A percentile compares a stretch with the other conserved stretches of the same genome.
phyloP scores from a whole-genome alignment of 1,140 invertebrate species.

The Eubasilissa regina region DNA sequence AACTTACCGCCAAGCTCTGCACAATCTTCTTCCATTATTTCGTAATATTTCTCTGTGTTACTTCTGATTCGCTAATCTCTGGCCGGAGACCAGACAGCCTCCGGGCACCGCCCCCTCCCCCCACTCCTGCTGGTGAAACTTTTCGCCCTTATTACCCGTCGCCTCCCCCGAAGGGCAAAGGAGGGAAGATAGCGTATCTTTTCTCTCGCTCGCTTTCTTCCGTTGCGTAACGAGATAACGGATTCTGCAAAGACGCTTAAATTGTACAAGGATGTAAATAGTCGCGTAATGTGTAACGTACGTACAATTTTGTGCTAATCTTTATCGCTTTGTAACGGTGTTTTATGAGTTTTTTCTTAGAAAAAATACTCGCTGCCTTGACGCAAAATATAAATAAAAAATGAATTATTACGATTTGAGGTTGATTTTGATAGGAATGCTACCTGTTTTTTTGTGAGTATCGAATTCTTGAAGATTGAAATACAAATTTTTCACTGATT shows the following conservation, averaged over 20 bases:
- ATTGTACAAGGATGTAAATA: not conserved
- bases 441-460: too few species aligned
- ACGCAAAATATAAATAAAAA: too few species aligned
- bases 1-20: too few species aligned
- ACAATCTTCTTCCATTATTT: not conserved
- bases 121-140: not conserved
- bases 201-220: constrained; percentile 5
- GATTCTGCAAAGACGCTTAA: not conserved
- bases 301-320: not conserved
- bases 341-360: too few species aligned
- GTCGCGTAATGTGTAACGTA: constrained; percentile 2
- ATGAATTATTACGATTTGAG: too few species aligned
- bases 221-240: constrained; percentile 26
- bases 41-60: constrained; percentile 1
- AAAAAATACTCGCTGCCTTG: too few species aligned
- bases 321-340: not conserved
- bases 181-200: not conserved
- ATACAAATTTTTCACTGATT: too few species aligned
- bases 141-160: not conserved
- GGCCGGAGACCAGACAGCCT: constrained; percentile 8
- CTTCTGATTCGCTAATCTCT: constrained; percentile 16
- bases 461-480: too few species aligned
- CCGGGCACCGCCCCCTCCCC: not conserved
- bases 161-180: not conserved
- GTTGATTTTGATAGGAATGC: too few species aligned